phyloP scores from a whole-genome alignment of 2,888 invertebrate genomes.

The Clitarchus hookeri region DNA sequence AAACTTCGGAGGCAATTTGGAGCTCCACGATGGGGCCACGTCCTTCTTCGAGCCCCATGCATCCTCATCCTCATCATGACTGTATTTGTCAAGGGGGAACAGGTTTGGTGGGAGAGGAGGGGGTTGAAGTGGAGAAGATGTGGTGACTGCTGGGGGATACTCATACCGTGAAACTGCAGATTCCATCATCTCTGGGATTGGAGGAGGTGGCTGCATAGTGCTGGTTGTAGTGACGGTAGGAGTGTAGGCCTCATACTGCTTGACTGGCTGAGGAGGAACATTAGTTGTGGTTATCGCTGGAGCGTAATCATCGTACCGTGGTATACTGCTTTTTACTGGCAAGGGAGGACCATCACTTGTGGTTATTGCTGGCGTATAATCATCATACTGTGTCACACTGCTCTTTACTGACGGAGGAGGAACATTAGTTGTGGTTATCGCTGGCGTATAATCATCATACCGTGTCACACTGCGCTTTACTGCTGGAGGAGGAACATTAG shows the following conservation, averaged over 20 bases:
- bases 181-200: constrained; percentile 1
- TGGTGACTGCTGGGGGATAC: constrained; percentile 28
- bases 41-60: constrained; percentile 41
- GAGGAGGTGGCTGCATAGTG: background rate
- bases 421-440: background rate
- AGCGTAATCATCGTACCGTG: background rate
- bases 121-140: constrained; percentile 38
- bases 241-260: background rate
- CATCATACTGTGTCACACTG: background rate
- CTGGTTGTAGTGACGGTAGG: background rate
- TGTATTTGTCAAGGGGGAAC: constrained; percentile 37
- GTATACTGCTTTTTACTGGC: background rate
- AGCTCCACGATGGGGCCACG: constrained; percentile 37
- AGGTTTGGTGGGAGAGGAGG: constrained; percentile 43
- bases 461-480: background rate
- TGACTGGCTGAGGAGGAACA: background rate
- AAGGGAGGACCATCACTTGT: background rate
- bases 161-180: constrained; percentile 25
- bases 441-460: background rate
- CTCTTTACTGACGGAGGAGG: background rate
- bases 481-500: background rate
- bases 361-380: background rate
- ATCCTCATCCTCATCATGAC: constrained; percentile 33
- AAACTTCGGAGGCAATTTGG: constrained; percentile 54
- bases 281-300: background rate